Base-by-base conservation (phyloP, 2,797 vertebrate species). In the Melanogrammus aeglefinus region DNA sequence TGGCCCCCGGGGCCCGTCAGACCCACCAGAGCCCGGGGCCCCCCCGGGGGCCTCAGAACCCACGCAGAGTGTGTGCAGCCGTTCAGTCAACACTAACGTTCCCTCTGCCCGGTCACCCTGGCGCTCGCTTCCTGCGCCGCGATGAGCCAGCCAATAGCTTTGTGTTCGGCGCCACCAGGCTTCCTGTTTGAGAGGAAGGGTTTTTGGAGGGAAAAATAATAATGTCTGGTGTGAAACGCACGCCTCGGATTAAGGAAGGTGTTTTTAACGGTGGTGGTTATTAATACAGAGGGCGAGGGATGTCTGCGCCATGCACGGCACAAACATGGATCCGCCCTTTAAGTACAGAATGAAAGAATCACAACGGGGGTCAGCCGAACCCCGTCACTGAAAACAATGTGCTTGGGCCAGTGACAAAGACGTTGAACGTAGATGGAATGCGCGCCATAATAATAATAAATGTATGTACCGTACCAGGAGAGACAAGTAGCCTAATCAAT, bases 51-150 rank as follows among this genome's bases (percentile, higher is more conserved):
- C 85, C 38, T 79, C 81, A 39, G 77, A n/a, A 76, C 80, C 83
- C 41, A 24, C 39, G n/a, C n/a, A n/a, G 75, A 86, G 89, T 87
- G 87, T 84, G 84, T 88, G 78, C 84, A 90, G 82, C 86, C 87
- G 87, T 84, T 77, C 57, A 88, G 88, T 91, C 84, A 87, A 91
- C 84, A 83, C 85, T 91, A 93, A 94, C 94, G 93, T 94, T 94
- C 94, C 92, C 90, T 92, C 89, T 94, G 78, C 84, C 85, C 89
- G 90, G 91, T 93, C 92, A 76, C 75, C 80, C 76, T 85, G 87
- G 87, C 88, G 88, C n/a, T 89, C 81, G 84, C 86, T 93, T 94
- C 94, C 94, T 93, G 92, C 85, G 84, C 88, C 76, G 82, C 24
- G 57, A n/a, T 7, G 83, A 88, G 81, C 88, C 87, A 90, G 88